Evolutionary conservation across 2,888 invertebrate species (phyloP), one percentile per base, ranked within the genome.

Genomic region (Andrena minutula): DNA sequence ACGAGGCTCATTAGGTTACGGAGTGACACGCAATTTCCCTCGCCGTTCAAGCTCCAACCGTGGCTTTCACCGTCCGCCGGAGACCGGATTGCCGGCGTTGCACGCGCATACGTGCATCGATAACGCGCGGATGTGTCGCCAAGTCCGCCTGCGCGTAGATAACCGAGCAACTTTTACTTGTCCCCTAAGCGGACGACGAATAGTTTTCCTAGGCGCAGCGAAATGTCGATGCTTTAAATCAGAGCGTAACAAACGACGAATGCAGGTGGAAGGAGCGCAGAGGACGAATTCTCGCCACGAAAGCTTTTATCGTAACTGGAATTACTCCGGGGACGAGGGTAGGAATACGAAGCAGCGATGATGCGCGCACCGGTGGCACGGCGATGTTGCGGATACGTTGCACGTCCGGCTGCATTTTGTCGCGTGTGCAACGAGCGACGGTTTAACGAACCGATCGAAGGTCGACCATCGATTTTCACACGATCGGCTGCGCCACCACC

Each of bases 381-480:
- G 1, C 58, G 78, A 75, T 58, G 79, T 82, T 82, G 75, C 69
- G 73, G 80, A 85, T 76, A 72, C 81, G 79, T 78, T 58, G 82
- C 86, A 79, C 83, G 88, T 83, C 80, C 77, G 83, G 70, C 68
- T 80, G 86, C 85, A 74, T 85, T 86, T 88, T 73, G 85, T 84
- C 74, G 64, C 68, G 77, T 30, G 76, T 72, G 64, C 69, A 75
- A 61, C 68, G 71, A 41, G 58, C 71, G 53, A 41, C 76, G 86
- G 86, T 88, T 84, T 88, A 88, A 88, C 88, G 88, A 88, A 88
- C 88, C 76, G 85, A 85, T 74, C 76, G 85, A 88, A 88, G 86
- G 88, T 61, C 85, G 79, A 32, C 35, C 82, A 70, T 86, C 70
- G 85, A 88, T 88, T 88, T 88, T 88, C 85, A 66, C 88, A 82